Base-by-base conservation (phyloP, 2,888 invertebrate species). In the Yponomeuta sedellus region DNA sequence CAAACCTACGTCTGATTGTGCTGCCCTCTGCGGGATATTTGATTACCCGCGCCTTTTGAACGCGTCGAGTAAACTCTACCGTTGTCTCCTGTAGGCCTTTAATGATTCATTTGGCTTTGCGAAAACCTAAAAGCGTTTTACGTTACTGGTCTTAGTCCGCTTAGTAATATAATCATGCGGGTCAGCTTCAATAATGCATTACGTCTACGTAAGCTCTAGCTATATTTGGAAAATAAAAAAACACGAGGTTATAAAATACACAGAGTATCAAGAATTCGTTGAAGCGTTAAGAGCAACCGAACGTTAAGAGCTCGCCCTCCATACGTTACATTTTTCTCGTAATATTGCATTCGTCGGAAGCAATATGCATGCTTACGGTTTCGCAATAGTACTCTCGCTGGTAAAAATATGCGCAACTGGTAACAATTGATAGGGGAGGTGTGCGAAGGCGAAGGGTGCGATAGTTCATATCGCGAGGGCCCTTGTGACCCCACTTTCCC, bases 361-460 rank as follows among this genome's bases (percentile, higher is more conserved):
- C 28, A 64, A 64, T 64, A 64, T 64, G 64, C 64, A 56, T 25
- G 34, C 57, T 64, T 57, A 56, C 56, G 56, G 25, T 34, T 64
- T 25, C 57, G 57, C 34, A 25, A 39, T n/a, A 64, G 73, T 74
- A 72, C 74, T 69, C 71, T 70, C 71, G 71, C 70, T 71, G 75
- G 77, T 79, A 84, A 86, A 87, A 86, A 84, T 87, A 85, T 85
- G 86, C 85, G 84, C 86, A 86, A 86, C 85, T 84, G 82, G 85
- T 83, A 85, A 88, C 87, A 86, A 86, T 86, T 85, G 87, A 82
- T 83, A 82, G 85, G 88, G 81, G 80, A 74, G 75, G 73, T 70
- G 71, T 68, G 75, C 64, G 20, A 39, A 44, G 64, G 25, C 71
- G 78, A 78, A 78, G 86, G 85, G 83, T 78, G 83, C 81, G 77